Percentiles rank a stretch among this genome's conserved stretches.
Conservation (phyloP, 2,888 invertebrate genomes). For the Apocheima hispidaria region DNA sequence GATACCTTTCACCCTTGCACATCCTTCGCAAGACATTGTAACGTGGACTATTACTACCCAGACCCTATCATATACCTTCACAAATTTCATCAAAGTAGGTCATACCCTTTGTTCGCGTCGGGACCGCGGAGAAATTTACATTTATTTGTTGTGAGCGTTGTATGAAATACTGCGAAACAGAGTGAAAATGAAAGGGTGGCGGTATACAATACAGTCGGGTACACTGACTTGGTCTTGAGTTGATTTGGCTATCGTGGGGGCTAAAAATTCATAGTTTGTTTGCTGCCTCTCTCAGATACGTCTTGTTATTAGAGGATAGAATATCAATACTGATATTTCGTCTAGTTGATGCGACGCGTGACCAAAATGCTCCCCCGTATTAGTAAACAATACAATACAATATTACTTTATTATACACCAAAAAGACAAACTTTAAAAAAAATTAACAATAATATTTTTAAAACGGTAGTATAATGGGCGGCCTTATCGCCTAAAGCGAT, state of each 20-base stretch:
- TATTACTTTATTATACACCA: too few species aligned
- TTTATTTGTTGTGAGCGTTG: slow-evolving; percentile 43
- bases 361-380: too few species aligned
- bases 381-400: too few species aligned
- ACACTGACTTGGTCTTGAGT: slow-evolving; percentile 10
- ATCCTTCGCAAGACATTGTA: too few species aligned
- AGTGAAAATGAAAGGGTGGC: slow-evolving; percentile 26
- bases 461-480: too few species aligned
- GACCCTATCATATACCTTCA: slow-evolving; percentile 32
- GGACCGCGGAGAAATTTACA: slow-evolving; percentile 44
- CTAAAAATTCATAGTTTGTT: neutral
- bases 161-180: slow-evolving; percentile 41
- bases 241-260: slow-evolving; percentile 9
- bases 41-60: slow-evolving; percentile 9
- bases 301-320: neutral
- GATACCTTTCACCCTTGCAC: neutral
- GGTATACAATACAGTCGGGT: neutral
- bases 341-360: neutral
- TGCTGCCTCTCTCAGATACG: neutral
- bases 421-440: too few species aligned
- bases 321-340: neutral
- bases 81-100: slow-evolving; percentile 34
- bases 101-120: slow-evolving; percentile 35
- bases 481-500: too few species aligned
- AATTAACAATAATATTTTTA: too few species aligned